Conservation (phyloP, 1,140 invertebrate species). For the Brachionus plicatilis region DNA sequence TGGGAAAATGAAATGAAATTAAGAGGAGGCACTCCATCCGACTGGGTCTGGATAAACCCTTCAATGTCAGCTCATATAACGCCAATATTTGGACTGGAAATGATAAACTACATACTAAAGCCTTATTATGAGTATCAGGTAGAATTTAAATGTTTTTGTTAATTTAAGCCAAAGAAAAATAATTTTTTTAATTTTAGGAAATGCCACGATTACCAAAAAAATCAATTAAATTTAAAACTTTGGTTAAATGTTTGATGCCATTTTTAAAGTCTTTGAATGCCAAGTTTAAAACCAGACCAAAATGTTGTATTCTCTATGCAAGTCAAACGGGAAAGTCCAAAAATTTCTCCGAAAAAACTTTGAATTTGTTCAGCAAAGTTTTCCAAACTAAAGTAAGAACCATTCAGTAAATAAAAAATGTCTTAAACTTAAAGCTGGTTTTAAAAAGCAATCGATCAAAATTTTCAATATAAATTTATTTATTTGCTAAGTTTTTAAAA, state of each 20-base stretch:
- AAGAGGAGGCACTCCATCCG: slow-evolving; percentile 84
- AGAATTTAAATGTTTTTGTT: background rate
- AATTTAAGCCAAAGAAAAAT: too few species aligned
- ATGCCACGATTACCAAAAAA: slow-evolving; percentile 80
- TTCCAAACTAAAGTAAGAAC: slow-evolving; percentile 77
- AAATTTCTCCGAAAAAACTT: slow-evolving; percentile 80
- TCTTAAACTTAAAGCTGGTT: slow-evolving; percentile 39
- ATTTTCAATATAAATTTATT: too few species aligned
- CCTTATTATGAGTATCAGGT: slow-evolving; percentile 88
- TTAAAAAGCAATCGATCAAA: background rate
- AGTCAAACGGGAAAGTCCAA: slow-evolving; percentile 93
- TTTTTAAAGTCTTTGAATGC: slow-evolving; percentile 88
- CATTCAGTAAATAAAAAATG: slow-evolving; percentile 39
- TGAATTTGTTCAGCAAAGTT: slow-evolving; percentile 81
- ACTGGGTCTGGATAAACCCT: slow-evolving; percentile 94
- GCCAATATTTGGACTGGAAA: slow-evolving; percentile 90
- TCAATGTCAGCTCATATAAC: slow-evolving; percentile 81
- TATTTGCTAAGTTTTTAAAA: too few species aligned
- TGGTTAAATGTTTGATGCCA: slow-evolving; percentile 80
- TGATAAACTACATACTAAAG: slow-evolving; percentile 81
- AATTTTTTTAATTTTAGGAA: slow-evolving; percentile 47
- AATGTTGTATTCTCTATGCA: slow-evolving; percentile 84
- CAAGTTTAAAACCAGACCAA: slow-evolving; percentile 80
- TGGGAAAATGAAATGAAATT: slow-evolving; percentile 81
- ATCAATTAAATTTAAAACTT: slow-evolving; percentile 75